Base-by-base conservation (phyloP, 2,113 vertebrate genomes). In the Upupa epops region DNA sequence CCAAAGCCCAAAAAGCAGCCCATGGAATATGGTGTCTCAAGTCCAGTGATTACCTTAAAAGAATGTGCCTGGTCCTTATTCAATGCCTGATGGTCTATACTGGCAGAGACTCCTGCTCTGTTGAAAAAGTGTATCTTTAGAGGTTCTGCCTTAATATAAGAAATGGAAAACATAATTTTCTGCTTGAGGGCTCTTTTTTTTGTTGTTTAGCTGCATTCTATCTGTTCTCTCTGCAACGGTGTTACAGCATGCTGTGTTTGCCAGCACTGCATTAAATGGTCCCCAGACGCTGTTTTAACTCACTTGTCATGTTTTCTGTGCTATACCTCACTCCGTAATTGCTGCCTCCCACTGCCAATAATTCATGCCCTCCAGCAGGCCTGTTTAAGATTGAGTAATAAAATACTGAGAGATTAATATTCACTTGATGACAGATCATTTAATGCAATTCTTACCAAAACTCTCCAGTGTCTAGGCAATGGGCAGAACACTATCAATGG, bases 331-430 rank as follows among this genome's bases (percentile, higher is more conserved):
- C 66, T 92, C 63, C 2, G 59, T 87, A 90, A 96, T 95, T 92
- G 32, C 89, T 92, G 71, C 63, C 55, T 96, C 59, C 63, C 42
- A 10, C 46, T 89, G 63, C 90, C 72, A 96, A 76, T 89, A 94
- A 90, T 51, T 85, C 81, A 63, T 87, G 74, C 74, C 83, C 90
- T 92, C 58, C 83, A 94, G 88, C 90, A 95, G 83, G 83, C 74
- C 70, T 61, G 17, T 75, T 96, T 89, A 85, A 86, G 77, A 65
- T 66, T 89, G 73, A 89, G 87, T 56, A 65, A 85, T 96, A 94
- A 93, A 96, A 93, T 61, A 76, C 51, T 25, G 66, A 73, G 59
- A 92, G 86, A 95, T 94, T 94, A 93, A 84, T 82, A 89, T 70
- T 85, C 68, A 75, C 46, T 34, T 60, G 81, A 91, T 74, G 79